phyloP scores from a whole-genome alignment of 2,113 vertebrate species.

The Astatotilapia flaviijosephi region DNA sequence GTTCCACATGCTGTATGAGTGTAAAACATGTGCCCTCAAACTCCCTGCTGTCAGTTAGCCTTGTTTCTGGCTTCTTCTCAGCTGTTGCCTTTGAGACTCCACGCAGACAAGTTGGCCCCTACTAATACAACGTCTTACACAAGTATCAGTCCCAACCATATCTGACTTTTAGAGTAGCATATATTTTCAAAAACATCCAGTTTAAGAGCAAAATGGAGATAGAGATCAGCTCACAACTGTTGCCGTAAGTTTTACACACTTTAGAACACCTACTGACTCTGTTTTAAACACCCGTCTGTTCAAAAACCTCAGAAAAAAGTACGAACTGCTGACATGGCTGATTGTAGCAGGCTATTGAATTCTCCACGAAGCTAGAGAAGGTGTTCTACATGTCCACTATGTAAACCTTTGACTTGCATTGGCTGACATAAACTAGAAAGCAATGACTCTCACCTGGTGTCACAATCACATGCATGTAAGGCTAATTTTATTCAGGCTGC shows the following conservation, averaged over 20 bases:
- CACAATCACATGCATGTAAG: neutral
- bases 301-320: neutral
- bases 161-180: neutral
- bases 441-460: neutral
- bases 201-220: neutral
- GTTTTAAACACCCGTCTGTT: neutral
- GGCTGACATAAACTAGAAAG: neutral
- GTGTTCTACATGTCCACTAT: neutral
- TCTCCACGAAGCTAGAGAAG: neutral
- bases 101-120: neutral
- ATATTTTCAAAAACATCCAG: neutral
- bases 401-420: neutral
- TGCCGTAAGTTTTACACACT: neutral
- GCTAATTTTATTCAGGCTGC: neutral
- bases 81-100: neutral
- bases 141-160: neutral
- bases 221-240: neutral
- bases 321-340: neutral
- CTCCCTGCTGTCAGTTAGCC: neutral
- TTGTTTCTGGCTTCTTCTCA: neutral
- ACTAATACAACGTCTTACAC: neutral
- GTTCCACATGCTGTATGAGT: neutral
- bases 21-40: neutral
- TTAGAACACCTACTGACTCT: neutral
- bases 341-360: neutral